Evolutionary conservation across 92 coral and sea anemone genomes (phyloP), one percentile per base, ranked within the genome.

Genomic region (Actinostola sp.): DNA sequence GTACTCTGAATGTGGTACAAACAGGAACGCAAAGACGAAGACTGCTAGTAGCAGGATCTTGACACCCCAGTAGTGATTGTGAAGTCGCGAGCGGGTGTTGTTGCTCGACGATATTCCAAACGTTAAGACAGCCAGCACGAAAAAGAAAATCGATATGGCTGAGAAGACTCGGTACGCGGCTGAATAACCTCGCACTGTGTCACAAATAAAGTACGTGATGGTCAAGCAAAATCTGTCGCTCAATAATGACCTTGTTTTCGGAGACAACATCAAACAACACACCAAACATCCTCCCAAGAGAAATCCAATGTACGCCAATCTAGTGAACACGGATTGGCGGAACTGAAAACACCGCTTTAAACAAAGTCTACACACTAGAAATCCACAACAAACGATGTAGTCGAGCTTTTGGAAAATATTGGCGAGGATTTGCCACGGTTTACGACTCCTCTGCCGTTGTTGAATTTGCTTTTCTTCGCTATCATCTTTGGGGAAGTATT

Each of bases 1-100:
- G 81, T 91, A 95, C 45, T 95, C 99, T 17, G 92, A 85, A 57
- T 91, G 99, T 5, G 99, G 99, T 27, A 95, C 76, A 21, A 95
- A 72, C 58, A 95, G 70, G 56, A 95, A 95, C 29, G 72, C 42
- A 63, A 92, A 85, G 26, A 80, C 81, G 30, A 92, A 35, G 24
- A 78, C 2, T 0, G 97, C 49, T n/a, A 95, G 78, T 4, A 81
- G 34, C 0, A 88, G 54, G 7, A 86, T 86, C 65, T 91, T 95
- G 15, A 92, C 70, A 19, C 86, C 86, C 99, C 99, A 95, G 64
- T 84, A 88, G 32, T 84, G 75, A 51, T 95, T 95, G 67, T 95
- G 92, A 27, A 91, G 68, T 55, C 73, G 75, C 7, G 97, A 87
- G 12, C 99, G 89, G 17, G 71, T 15, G 13, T 77, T 81, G 8